These are phyloP conservation scores for Onychostoma macrolepis DNA, from an alignment of 2,113 vertebrate genomes.

Conservation along the genomic window DNA sequence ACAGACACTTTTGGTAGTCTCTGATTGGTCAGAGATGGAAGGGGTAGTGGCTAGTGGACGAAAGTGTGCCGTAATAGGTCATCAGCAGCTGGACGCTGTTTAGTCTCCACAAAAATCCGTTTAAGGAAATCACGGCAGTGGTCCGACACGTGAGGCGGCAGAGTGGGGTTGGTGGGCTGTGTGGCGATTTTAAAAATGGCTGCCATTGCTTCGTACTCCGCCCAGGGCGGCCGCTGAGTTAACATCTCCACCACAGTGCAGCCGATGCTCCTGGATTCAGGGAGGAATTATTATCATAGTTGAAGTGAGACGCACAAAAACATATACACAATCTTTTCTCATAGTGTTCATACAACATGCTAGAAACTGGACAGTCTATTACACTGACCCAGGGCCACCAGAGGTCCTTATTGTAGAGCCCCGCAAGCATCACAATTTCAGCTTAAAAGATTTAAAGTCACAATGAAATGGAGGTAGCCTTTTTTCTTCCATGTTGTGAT, in stretches of 20 bases:
- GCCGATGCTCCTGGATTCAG: slow-evolving; percentile 88
- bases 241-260: slow-evolving; percentile 99
- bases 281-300: background rate
- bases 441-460: background rate
- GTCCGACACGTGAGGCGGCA: slow-evolving; percentile 93
- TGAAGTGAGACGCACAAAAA: background rate
- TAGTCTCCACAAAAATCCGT: slow-evolving; percentile 95
- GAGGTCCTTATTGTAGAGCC: no score
- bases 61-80: slow-evolving; percentile 96
- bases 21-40: slow-evolving; percentile 62
- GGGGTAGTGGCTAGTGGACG: slow-evolving; percentile 88
- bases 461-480: background rate
- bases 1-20: slow-evolving; percentile 62
- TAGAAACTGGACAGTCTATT: background rate
- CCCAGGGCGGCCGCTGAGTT: slow-evolving; percentile 96
- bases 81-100: slow-evolving; percentile 91
- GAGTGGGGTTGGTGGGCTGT: slow-evolving; percentile 94
- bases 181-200: slow-evolving; percentile 99
- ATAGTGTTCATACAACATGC: background rate
- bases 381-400: background rate
- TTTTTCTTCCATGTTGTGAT: background rate
- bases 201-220: slow-evolving; percentile 98
- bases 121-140: slow-evolving; percentile 95
- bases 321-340: background rate
- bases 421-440: background rate